Base-by-base conservation (phyloP, 2,113 vertebrate species). In the Heterochromis multidens region DNA sequence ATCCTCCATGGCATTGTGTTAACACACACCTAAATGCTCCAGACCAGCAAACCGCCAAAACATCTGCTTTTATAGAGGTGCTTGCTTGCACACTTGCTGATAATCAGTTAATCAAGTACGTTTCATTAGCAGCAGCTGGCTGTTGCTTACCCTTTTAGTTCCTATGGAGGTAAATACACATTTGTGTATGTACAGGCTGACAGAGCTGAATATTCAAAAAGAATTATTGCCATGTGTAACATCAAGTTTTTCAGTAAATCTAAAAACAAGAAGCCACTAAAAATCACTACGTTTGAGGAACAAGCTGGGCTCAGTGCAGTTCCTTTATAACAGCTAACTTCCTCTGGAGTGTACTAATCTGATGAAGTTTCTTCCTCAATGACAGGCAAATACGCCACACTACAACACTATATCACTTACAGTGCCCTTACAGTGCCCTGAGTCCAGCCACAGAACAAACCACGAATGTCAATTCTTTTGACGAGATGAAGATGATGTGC, bases 281-380 rank as follows among this genome's bases (percentile, higher is more conserved):
- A 60, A 76, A 65, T 72, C 67, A 83, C 19, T 60, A 29, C 31
- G 27, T 86, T 87, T 85, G 74, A 83, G 85, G 91, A 92, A 90
- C 77, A 37, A 79, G 43, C 11, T 16, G 3, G 8, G 19, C 29
- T 85, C 33, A 31, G 76, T 33, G 11, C 46, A 56, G 27, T 91
- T 89, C 88, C 72, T 61, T 70, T 89, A 40, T 46, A 43, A 46
- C 33, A 52, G 16, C 31, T n/a, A 40, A 70, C 35, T 81, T 84
- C 78, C 78, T 82, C 86, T 61, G 17, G 5, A 29, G 49, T 63
- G 33, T 21, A 21, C 11, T 13, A 54, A 82, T 82, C 35, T 78
- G 57, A 81, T 59, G 43, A 80, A 78, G 40, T 31, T 29, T 77
- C 78, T 77, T 85, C 77, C 80, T 87, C 78, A 43, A 3, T 77